Conservation (phyloP, 2,888 invertebrate genomes). For the Nyleta sp. region DNA sequence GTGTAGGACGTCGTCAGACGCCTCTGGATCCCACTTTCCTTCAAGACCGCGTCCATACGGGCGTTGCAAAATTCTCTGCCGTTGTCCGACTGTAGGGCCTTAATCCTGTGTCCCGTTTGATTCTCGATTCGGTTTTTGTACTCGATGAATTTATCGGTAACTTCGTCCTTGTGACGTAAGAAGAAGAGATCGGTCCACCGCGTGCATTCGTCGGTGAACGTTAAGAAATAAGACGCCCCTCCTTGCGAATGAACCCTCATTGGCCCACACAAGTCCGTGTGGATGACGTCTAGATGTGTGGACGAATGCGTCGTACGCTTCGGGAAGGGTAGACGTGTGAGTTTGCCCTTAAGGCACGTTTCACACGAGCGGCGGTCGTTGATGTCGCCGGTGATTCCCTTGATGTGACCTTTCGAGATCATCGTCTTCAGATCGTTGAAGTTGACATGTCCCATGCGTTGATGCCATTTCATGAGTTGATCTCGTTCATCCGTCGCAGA, state of each 20-base stretch:
- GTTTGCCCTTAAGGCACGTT: conserved; percentile 17
- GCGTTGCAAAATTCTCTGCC: neutral
- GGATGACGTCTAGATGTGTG: no score
- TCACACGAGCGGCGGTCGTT: neutral
- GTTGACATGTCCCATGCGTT: neutral
- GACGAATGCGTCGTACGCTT: no score
- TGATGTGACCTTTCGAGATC: neutral
- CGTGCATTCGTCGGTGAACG: conserved; percentile 63
- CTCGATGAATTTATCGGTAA: no score
- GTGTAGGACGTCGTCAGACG: conserved; percentile 53
- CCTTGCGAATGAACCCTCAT: neutral
- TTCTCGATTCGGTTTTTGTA: no score
- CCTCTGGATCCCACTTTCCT: neutral
- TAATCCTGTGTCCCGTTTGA: no score
- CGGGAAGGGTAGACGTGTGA: no score
- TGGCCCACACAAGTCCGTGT: no score
- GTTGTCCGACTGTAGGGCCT: no score
- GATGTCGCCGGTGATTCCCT: neutral
- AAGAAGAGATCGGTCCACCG: neutral
- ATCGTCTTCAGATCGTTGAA: neutral
- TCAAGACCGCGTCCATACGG: neutral
- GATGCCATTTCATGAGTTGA: neutral
- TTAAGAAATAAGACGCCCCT: no score
- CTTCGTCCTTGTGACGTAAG: no score
- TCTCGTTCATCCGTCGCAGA: neutral